Conservation (phyloP, 2,888 invertebrate genomes). For the Epirrhoe alternata region DNA sequence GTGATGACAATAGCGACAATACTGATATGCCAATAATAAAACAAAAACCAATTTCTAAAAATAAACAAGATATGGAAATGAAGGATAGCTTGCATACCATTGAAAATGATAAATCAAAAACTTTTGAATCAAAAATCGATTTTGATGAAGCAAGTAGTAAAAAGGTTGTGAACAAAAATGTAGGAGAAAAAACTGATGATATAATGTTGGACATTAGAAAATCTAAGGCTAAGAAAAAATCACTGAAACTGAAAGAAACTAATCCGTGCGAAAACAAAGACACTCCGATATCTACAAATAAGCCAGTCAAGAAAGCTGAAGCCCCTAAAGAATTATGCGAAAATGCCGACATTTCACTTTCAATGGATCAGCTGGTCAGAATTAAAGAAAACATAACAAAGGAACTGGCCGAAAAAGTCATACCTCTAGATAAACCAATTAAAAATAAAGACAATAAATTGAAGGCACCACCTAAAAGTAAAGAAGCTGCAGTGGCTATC, state of each 20-base stretch:
- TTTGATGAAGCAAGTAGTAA: conserved; percentile 9
- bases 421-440: conserved; percentile 1
- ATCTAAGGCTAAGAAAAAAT: conserved; percentile 53
- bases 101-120: neutral
- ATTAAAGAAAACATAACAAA: conserved; percentile 15
- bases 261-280: conserved; percentile 45
- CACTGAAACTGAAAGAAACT: conserved; percentile 46
- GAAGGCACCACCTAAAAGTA: conserved; percentile 40
- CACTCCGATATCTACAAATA: conserved; percentile 7
- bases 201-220: conserved; percentile 45
- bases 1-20: conserved; percentile 71
- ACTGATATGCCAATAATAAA: conserved; percentile 26
- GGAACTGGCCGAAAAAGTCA: neutral
- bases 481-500: conserved; percentile 19
- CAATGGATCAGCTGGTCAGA: conserved; percentile 23
- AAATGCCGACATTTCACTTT: conserved; percentile 17
- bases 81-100: neutral
- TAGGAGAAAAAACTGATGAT: conserved; percentile 11
- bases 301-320: conserved; percentile 18
- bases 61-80: neutral
- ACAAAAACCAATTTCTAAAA: conserved; percentile 2
- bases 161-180: neutral
- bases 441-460: conserved; percentile 33
- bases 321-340: conserved; percentile 8
- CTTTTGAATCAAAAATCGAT: conserved; percentile 4